phyloP scores from a whole-genome alignment of 2,113 vertebrate genomes.

The Psophia crepitans region DNA sequence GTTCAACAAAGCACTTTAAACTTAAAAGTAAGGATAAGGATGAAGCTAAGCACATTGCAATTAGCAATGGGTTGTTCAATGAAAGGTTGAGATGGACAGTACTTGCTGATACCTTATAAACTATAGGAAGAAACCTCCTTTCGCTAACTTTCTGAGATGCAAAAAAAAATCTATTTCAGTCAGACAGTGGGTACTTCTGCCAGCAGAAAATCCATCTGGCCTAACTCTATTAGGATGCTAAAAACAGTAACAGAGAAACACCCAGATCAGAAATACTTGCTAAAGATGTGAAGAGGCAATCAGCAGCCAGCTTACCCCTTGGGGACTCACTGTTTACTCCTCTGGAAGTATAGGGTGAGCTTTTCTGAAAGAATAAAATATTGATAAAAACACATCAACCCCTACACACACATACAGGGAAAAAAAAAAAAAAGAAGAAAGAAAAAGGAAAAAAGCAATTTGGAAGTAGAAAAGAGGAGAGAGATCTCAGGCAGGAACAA shows the following conservation, averaged over 20 bases:
- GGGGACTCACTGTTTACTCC: neutral
- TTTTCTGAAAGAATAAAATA: neutral
- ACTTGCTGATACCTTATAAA: neutral
- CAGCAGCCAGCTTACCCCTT: neutral
- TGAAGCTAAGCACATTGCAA: neutral
- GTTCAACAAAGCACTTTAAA: neutral
- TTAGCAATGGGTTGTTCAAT: neutral
- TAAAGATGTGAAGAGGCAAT: neutral
- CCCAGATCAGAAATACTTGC: neutral
- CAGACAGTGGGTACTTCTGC: neutral
- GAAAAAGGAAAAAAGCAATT: neutral
- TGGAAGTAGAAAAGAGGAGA: neutral
- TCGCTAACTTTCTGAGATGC: neutral
- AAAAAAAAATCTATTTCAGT: neutral
- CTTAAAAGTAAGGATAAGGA: neutral
- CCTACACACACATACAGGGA: rapidly evolving
- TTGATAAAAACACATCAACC: neutral
- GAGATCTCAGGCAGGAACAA: neutral
- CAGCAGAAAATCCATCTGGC: conserved; percentile 16
- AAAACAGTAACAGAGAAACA: neutral
- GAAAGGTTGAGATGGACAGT: neutral
- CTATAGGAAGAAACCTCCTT: neutral
- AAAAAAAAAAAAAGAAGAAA: rapidly evolving
- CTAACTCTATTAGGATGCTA: neutral
- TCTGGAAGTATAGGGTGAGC: neutral